Percentiles rank a stretch among this genome's conserved stretches.
These are phyloP conservation scores for Andrena haemorrhoa DNA, from an alignment of 2,888 invertebrate species.

Conservation along the genomic window DNA sequence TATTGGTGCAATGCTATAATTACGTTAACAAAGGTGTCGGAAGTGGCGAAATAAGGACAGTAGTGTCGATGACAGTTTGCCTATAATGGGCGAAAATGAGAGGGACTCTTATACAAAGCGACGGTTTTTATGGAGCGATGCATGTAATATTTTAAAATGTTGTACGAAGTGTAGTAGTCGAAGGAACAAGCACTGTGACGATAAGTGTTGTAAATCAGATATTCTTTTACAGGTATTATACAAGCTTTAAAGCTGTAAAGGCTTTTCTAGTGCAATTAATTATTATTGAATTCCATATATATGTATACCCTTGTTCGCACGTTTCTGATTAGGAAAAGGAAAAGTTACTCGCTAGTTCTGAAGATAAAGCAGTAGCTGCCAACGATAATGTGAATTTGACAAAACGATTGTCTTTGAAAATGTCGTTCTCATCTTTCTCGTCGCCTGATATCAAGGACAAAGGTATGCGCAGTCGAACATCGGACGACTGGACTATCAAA, in stretches of 20 bases:
- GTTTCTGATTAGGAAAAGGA: constrained; percentile 42
- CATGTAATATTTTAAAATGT: constrained; percentile 22
- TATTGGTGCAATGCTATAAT: constrained; percentile 36
- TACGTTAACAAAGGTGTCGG: constrained; percentile 47
- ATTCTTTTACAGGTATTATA: constrained; percentile 4
- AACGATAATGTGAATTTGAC: constrained; percentile 29
- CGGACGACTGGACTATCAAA: not conserved
- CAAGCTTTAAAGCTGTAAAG: not conserved
- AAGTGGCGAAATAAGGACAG: constrained; percentile 10
- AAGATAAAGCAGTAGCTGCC: constrained; percentile 1
- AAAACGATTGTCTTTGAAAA: constrained; percentile 34
- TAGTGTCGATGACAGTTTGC: constrained; percentile 1
- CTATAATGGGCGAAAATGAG: constrained; percentile 8
- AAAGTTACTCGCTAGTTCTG: constrained; percentile 38
- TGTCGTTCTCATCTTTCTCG: constrained; percentile 24
- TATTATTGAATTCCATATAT: constrained; percentile 7
- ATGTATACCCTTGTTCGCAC: not conserved
- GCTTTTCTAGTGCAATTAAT: not conserved
- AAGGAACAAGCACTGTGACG: not conserved
- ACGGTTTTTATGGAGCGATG: constrained; percentile 11
- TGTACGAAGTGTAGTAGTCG: not conserved
- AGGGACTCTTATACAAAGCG: constrained; percentile 2
- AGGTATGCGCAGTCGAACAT: not conserved
- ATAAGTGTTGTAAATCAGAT: constrained; percentile 10
- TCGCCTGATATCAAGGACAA: constrained; percentile 9